Evolutionary conservation across 2,888 invertebrate species (phyloP).

Genomic region (Folsomia manolachei): DNA sequence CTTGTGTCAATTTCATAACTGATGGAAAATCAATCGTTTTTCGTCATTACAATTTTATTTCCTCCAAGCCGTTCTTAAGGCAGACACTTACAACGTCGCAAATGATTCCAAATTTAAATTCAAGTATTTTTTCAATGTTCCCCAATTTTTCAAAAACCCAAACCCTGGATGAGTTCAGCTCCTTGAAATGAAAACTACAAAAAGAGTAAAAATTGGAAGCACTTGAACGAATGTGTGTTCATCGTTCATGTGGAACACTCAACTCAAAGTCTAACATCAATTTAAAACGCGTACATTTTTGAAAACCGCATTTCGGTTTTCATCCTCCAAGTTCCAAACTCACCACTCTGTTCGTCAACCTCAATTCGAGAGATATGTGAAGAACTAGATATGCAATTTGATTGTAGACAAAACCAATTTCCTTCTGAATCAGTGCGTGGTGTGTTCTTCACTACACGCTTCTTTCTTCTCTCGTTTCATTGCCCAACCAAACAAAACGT

Average conservation of each 20-base stretch:
- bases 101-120: conserved; percentile 1
- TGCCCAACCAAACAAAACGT: too few species aligned
- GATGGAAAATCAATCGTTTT: too few species aligned
- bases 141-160: background rate
- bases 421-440: background rate
- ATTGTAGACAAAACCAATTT: conserved; percentile 18
- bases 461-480: too few species aligned
- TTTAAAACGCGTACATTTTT: background rate
- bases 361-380: background rate
- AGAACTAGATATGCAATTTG: background rate
- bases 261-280: background rate
- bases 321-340: too few species aligned
- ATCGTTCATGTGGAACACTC: conserved; percentile 1
- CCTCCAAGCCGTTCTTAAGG: too few species aligned
- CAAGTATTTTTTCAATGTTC: background rate
- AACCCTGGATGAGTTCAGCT: background rate
- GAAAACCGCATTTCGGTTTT: background rate
- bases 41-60: too few species aligned
- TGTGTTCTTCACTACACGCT: background rate
- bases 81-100: background rate
- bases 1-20: too few species aligned
- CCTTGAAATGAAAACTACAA: background rate
- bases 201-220: too few species aligned
- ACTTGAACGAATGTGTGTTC: background rate
- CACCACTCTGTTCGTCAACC: too few species aligned